Evolutionary conservation across 2,113 vertebrate species (phyloP), one percentile per base, ranked within the genome.

Genomic region (Pseudopodoces humilis): DNA sequence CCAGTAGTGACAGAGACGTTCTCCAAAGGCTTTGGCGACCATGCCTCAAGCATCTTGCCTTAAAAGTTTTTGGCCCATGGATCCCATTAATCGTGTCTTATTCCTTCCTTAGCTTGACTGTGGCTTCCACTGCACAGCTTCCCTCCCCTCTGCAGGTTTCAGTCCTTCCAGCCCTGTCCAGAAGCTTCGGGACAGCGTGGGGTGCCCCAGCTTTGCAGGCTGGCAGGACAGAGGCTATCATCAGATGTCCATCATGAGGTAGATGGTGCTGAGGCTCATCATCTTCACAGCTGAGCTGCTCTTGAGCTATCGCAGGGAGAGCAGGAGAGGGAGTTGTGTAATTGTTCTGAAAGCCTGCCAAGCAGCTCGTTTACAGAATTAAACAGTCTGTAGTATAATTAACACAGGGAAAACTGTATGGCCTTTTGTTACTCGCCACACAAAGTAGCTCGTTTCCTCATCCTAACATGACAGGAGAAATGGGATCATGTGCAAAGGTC

Each of bases 341-440:
- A 83, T 50, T 68, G 76, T 75, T 80, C 93, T 91, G 94, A 94
- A 86, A 77, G 37, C 19, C 44, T 92, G 95, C 91, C 95, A 94
- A 88, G 64, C 68, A 88, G 70, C 70, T 72, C 19, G 0, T 90
- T 94, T 87, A 44, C 70, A 70, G 92, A 94, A 88, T 87, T 87
- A 74, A 97, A 79, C 43, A 56, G 64, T 52, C 91, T 77, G 37
- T 35, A 68, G 41, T n/a, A 64, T 17, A 92, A 94, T 94, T 92
- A 94, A 77, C 70, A 63, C 30, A 23, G 47, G 44, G 19, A 63
- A 74, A 86, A 46, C 47, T 56, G 39, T 19, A 41, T 23, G n/a
- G 74, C 44, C 67, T 94, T 78, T 75, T 92, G 60, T 70, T 70
- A 63, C 63, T 69, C 0, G 0, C 23, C 43, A 33, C 25, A 53